These are phyloP conservation scores for Ascaphus truei DNA, from an alignment of 2,113 vertebrate species.

Conservation along the genomic window DNA sequence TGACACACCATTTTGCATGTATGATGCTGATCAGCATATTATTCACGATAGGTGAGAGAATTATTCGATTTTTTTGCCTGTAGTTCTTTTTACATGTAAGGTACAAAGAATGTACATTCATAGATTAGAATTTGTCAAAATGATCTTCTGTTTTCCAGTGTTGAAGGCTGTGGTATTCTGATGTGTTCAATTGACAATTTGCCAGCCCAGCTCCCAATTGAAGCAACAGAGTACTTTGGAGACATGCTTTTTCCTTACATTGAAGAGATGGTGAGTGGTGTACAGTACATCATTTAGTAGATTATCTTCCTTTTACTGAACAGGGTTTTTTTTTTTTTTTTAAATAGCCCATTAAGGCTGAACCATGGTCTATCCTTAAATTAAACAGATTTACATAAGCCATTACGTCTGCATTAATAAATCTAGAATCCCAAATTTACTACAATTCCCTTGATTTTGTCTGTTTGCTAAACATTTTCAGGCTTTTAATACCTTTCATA, in stretches of 20 bases:
- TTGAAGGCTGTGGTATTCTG: slow-evolving; percentile 91
- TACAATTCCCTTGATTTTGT: too few relatives aligned
- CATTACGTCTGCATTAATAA: too few relatives aligned
- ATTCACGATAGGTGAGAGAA: slow-evolving; percentile 84
- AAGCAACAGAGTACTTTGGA: slow-evolving; percentile 95
- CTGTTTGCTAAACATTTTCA: too few relatives aligned
- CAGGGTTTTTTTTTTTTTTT: too few relatives aligned
- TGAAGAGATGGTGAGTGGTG: slow-evolving; percentile 90
- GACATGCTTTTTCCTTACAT: slow-evolving; percentile 90
- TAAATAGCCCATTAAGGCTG: too few relatives aligned
- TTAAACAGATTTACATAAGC: too few relatives aligned
- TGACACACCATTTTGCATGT: slow-evolving; percentile 93
- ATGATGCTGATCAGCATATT: slow-evolving; percentile 90
- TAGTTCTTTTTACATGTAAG: background rate
- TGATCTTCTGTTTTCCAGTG: slow-evolving; percentile 59
- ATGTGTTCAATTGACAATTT: slow-evolving; percentile 98
- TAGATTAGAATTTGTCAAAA: too few relatives aligned
- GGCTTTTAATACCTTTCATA: too few relatives aligned
- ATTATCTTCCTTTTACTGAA: background rate
- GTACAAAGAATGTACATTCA: too few relatives aligned
- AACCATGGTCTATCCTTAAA: too few relatives aligned
- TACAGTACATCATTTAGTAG: background rate
- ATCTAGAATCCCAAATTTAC: too few relatives aligned
- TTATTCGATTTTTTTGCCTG: background rate
- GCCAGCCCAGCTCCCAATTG: slow-evolving; percentile 92